Base-by-base conservation (phyloP, 2,797 vertebrate species). In the Phoebastria nigripes region DNA sequence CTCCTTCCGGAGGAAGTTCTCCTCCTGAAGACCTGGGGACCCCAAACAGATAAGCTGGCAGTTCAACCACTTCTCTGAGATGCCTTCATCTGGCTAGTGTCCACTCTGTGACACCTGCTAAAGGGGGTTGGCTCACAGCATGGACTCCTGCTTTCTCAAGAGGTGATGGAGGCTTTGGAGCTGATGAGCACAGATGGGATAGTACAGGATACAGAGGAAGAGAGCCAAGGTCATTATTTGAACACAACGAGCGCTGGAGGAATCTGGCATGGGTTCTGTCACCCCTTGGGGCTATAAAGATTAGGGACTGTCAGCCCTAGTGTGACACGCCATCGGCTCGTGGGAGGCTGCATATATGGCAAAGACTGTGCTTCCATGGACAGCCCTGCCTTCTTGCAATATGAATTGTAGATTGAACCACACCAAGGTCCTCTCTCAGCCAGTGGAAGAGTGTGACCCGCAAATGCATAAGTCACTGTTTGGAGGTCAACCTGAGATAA, bases 141-240 rank as follows among this genome's bases (percentile, higher is more conserved):
- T 5, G 3, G 7, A 33, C 42, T 66, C 15, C 0, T 26, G 58
- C 20, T 77, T 66, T 70, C 26, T 62, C 7, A 33, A 51, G 19
- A 76, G 56, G 8, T 73, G 41, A 35, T 16, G n/a, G 49, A 58
- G 33, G 46, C 29, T 87, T 49, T 70, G 71, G 62, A 70, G 41
- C 21, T 62, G 54, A 20, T 47, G 35, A 55, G 33, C 61, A 17
- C 29, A 47, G 42, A 24, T 0, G 2, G 54, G 35, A 44, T 4
- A 47, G 29, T 2, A 4, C 6, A 25, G 24, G 55, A 29, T 2
- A 17, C 17, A 46, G 12, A 83, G 8, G 9, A 41, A 47, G 41
- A 42, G 33, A 52, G 15, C 3, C n/a, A 10, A 28, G 42, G 37
- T 4, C 3, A 0, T n/a, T n/a, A 11, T 4, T 21, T 17, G 14